These are phyloP conservation scores for Ctenomys sociabilis DNA, from an alignment of 2,113 vertebrate genomes.

Conservation along the genomic window DNA sequence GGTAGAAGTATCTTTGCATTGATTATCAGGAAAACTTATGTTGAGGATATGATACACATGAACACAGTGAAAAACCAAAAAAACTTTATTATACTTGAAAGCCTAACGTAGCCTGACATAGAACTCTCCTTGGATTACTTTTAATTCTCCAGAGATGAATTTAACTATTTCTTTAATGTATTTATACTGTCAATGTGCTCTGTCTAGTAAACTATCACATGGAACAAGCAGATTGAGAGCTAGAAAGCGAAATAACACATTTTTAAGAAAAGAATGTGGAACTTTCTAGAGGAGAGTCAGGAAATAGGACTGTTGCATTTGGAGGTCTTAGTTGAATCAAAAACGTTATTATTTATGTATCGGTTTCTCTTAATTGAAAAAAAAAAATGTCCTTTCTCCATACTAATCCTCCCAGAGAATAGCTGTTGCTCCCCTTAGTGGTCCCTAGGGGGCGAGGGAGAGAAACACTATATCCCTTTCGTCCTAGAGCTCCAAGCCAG, in stretches of 20 bases:
- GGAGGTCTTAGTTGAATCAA: constrained; percentile 2
- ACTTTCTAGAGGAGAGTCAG: neutral
- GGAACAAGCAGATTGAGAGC: neutral
- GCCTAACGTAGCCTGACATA: neutral
- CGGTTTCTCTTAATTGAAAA: neutral
- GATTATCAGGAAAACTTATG: neutral
- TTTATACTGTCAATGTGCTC: neutral
- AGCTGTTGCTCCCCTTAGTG: constrained; percentile 28
- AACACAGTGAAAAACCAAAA: neutral
- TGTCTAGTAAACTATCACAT: neutral
- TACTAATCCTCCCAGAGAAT: neutral
- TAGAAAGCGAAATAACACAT: neutral
- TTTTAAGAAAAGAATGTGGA: neutral
- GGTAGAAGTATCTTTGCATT: neutral
- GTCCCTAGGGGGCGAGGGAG: constrained; percentile 55
- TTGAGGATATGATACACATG: neutral
- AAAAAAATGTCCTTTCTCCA: constrained; percentile 1
- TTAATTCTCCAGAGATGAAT: neutral
- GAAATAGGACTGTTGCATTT: neutral
- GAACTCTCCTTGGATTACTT: neutral
- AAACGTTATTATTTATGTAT: neutral
- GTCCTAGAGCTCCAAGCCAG: neutral
- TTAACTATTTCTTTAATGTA: constrained; percentile 33
- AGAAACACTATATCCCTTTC: neutral
- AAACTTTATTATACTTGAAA: neutral